Base-by-base conservation (phyloP, 2,113 vertebrate genomes). In the Sprattus sprattus region DNA sequence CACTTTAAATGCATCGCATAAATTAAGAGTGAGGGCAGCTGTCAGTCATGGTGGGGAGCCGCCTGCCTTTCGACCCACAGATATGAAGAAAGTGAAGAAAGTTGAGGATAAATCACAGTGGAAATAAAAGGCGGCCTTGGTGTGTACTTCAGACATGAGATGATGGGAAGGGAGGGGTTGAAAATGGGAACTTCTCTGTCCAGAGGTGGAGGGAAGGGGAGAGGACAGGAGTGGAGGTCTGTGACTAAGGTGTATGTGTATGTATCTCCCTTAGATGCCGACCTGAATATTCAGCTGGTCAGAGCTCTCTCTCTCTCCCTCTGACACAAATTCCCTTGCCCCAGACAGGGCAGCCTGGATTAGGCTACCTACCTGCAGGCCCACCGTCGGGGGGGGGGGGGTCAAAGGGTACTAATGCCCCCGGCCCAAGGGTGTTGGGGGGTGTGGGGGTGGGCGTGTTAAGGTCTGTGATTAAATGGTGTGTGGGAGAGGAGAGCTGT, bases 1-100 rank as follows among this genome's bases (percentile, higher is more conserved):
- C 83, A 71, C 84, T 90, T 89, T 81, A 89, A 90, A 90, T 89
- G 60, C 86, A 89, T 88, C 90, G 87, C 85, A 45, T 57, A 91
- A 89, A 92, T 91, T 88, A 93, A 92, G 89, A 90, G 84, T 64
- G 88, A 91, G 86, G 82, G 13, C 82, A 87, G 85, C 18, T 88
- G 71, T 78, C 10, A 15, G 9, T 78, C 11, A 2, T 32, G 28
- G 13, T 0, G 71, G 28, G 3, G 32, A 16, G 28, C 71, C 11
- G 28, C 71, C 28, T 13, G 71, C 18, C 18, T 4, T 20, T 60
- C 54, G 20, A 4, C 4, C 20, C 20, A 6, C 54, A 60, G 54
- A 20, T 60, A 20, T 28, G 20, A 80, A 85, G 49, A 45, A 52
- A 52, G 83, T 32, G 25, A 54, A 49, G 47, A 67, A 67, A 44